phyloP scores from a whole-genome alignment of 1,140 invertebrate genomes.

The Fopius arisanus region DNA sequence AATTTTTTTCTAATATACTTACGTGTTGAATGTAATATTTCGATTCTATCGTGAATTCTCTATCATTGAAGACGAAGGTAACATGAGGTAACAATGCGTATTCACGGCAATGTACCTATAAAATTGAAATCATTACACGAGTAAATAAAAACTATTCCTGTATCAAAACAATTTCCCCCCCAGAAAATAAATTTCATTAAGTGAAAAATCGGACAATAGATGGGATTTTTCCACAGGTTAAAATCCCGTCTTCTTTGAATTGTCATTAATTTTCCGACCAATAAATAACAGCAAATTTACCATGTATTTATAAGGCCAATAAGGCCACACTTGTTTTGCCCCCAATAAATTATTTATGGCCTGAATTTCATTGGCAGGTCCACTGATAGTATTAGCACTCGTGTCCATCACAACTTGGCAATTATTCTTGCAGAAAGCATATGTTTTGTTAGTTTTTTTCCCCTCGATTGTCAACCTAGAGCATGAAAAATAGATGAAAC shows the following conservation, averaged over 20 bases:
- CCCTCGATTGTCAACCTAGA: slow-evolving; percentile 51
- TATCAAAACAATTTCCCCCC: too few relatives aligned
- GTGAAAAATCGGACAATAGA: background rate
- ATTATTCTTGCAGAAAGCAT: slow-evolving; percentile 63
- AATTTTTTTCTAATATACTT: slow-evolving; percentile 38
- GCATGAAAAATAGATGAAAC: slow-evolving; percentile 31
- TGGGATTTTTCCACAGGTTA: too few relatives aligned
- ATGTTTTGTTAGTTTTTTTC: slow-evolving; percentile 42
- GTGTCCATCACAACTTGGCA: slow-evolving; percentile 84
- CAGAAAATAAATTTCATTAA: too few relatives aligned
- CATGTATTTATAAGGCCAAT: slow-evolving; percentile 61
- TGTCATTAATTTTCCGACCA: too few relatives aligned
- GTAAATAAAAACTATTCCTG: background rate
- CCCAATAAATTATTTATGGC: slow-evolving; percentile 75
- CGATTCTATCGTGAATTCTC: slow-evolving; percentile 70
- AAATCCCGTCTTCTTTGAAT: too few relatives aligned
- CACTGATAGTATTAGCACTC: slow-evolving; percentile 80
- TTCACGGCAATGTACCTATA: slow-evolving; percentile 65
- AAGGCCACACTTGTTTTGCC: slow-evolving; percentile 66
- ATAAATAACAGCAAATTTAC: slow-evolving; percentile 55
- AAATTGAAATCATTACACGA: slow-evolving; percentile 8
- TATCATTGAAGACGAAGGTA: slow-evolving; percentile 70
- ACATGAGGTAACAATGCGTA: slow-evolving; percentile 73
- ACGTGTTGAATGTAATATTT: slow-evolving; percentile 75
- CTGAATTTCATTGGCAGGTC: slow-evolving; percentile 72